Conservation (phyloP, 2,888 invertebrate genomes). For the Orchesellides sinensis region DNA sequence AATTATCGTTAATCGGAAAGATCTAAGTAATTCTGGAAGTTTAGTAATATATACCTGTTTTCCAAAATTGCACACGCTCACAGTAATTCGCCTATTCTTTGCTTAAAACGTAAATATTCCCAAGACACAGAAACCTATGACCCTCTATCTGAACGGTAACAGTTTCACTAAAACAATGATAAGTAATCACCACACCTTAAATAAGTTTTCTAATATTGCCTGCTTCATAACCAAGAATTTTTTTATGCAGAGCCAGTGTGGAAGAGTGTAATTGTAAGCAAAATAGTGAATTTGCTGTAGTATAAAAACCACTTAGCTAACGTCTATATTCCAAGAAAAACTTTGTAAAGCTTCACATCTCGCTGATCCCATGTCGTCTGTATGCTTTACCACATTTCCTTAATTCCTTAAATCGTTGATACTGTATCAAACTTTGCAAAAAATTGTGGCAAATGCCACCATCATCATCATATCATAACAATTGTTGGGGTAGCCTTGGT, state of each 20-base stretch:
- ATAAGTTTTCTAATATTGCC: slow-evolving; percentile 53
- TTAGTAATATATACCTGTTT: too few species aligned
- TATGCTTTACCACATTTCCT: neutral
- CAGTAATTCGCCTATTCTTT: too few species aligned
- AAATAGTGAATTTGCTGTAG: neutral
- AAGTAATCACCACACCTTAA: slow-evolving; percentile 47
- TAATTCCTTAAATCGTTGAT: slow-evolving; percentile 45
- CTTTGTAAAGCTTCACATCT: slow-evolving; percentile 7
- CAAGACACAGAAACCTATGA: neutral
- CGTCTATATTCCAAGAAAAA: neutral
- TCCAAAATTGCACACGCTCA: neutral
- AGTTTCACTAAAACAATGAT: slow-evolving; percentile 45
- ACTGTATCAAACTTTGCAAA: slow-evolving; percentile 27
- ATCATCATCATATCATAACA: slow-evolving; percentile 32
- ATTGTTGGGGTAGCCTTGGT: slow-evolving; percentile 54
- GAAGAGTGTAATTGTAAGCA: neutral
- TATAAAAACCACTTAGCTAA: neutral
- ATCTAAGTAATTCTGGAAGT: too few species aligned
- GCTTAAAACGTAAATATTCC: neutral
- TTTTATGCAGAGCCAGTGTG: neutral
- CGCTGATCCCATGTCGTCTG: slow-evolving; percentile 24
- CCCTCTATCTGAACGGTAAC: slow-evolving; percentile 10
- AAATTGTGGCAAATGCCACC: slow-evolving; percentile 27
- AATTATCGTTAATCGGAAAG: too few species aligned
- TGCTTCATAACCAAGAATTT: neutral